Evolutionary conservation across 2,113 vertebrate genomes (phyloP).

Genomic region (Gavialis gangeticus): DNA sequence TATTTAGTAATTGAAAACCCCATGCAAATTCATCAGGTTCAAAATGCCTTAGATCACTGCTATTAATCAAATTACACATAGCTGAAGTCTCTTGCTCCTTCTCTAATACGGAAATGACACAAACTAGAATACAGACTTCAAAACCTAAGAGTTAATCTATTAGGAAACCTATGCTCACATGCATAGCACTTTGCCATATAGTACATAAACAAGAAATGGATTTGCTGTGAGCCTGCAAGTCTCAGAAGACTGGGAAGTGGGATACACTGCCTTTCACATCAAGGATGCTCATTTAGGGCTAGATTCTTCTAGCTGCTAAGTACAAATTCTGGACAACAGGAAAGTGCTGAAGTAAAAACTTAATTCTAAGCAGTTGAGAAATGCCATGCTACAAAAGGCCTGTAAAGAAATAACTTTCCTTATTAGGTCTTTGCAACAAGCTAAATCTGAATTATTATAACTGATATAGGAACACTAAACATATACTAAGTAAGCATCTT

Average conservation of each 20-base stretch:
- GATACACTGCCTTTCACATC: neutral
- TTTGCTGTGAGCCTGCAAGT: neutral
- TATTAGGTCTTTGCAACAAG: neutral
- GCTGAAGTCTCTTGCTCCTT: neutral
- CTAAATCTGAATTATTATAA: neutral
- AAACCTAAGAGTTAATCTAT: neutral
- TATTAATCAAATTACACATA: neutral
- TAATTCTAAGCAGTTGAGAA: fast-evolving
- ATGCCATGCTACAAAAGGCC: neutral
- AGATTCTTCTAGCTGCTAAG: neutral
- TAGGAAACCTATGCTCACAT: neutral
- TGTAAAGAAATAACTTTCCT: neutral
- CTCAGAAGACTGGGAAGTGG: neutral
- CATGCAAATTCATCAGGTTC: neutral
- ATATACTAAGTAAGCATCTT: neutral
- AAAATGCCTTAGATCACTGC: neutral
- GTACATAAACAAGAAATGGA: neutral
- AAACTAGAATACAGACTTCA: neutral
- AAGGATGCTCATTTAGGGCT: neutral
- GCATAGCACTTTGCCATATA: neutral
- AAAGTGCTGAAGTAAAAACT: neutral
- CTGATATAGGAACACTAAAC: neutral
- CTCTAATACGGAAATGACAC: neutral
- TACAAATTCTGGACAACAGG: neutral
- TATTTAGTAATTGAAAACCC: neutral